Percentiles rank a stretch among this genome's conserved stretches.
Evolutionary conservation across 1,140 invertebrate species (phyloP).

Genomic region (Ridgeia piscesae): DNA sequence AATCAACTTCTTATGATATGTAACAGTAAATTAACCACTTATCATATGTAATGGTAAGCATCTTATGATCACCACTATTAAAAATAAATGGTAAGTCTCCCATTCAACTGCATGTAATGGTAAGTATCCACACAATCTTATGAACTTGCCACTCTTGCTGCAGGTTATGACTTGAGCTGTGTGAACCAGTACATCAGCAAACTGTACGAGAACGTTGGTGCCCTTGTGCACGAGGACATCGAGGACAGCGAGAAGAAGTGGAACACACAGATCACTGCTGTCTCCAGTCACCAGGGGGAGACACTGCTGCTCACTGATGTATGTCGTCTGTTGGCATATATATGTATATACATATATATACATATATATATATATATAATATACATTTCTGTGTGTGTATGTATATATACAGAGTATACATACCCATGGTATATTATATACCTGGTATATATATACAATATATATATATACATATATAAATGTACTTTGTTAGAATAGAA

Average conservation of each 20-base stretch:
- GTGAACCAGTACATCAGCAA: slow-evolving; percentile 55
- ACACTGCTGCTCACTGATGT: slow-evolving; percentile 49
- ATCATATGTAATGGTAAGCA: slow-evolving; percentile 37
- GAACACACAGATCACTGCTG: slow-evolving; percentile 48
- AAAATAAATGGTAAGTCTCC: no score
- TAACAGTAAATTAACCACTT: neutral
- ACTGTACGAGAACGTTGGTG: slow-evolving; percentile 53
- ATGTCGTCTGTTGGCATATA: neutral
- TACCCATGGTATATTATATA: no score
- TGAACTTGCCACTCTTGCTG: neutral
- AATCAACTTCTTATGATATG: neutral
- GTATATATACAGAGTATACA: no score
- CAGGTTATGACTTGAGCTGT: slow-evolving; percentile 53
- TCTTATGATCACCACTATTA: neutral
- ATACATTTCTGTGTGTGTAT: no score
- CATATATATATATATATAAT: neutral
- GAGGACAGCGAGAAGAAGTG: slow-evolving; percentile 44
- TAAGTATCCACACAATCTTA: no score
- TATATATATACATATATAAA: no score
- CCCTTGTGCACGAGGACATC: slow-evolving; percentile 46
- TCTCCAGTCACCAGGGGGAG: slow-evolving; percentile 47
- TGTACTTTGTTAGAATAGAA: no score
- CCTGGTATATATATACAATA: no score
- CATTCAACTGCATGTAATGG: neutral
- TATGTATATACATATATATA: neutral